Evolutionary conservation across 1,140 invertebrate species (phyloP).

Genomic region (Oryctes rhinoceros): DNA sequence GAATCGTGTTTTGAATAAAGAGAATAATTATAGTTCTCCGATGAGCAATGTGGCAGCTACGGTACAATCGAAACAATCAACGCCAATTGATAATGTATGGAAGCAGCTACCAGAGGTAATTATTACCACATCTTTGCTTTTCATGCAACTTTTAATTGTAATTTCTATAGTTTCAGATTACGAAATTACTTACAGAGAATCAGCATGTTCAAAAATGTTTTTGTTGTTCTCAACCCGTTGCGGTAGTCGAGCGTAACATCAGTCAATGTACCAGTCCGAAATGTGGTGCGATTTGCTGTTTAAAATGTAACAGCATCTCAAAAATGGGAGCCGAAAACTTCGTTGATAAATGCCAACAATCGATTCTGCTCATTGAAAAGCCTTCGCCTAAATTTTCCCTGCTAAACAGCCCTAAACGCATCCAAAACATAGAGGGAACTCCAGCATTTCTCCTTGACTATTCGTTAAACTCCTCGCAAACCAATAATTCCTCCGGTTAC

Average conservation of each 20-base stretch:
- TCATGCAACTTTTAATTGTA: background rate
- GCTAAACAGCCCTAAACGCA: background rate
- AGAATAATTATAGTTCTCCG: conserved; percentile 15
- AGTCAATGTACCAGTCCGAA: background rate
- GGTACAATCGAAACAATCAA: background rate
- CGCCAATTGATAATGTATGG: background rate
- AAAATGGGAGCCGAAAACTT: conserved; percentile 3
- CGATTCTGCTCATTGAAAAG: background rate
- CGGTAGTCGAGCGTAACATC: conserved; percentile 20
- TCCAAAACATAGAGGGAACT: background rate
- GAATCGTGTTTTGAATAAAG: background rate
- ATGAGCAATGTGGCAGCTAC: background rate
- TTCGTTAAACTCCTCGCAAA: background rate
- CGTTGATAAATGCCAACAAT: conserved; percentile 26
- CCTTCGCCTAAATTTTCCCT: background rate
- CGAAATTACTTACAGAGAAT: background rate
- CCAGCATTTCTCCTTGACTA: conserved; percentile 1
- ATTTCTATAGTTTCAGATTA: conserved; percentile 5
- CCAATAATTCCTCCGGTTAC: conserved; percentile 9
- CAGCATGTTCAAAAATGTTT: conserved; percentile 23
- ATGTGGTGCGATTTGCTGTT: conserved; percentile 4
- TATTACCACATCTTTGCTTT: background rate
- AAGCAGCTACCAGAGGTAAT: background rate
- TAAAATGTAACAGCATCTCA: conserved; percentile 21
- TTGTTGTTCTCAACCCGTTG: background rate